Base-by-base conservation (phyloP, 2,888 invertebrate species). In the Sarcophaga carnaria region DNA sequence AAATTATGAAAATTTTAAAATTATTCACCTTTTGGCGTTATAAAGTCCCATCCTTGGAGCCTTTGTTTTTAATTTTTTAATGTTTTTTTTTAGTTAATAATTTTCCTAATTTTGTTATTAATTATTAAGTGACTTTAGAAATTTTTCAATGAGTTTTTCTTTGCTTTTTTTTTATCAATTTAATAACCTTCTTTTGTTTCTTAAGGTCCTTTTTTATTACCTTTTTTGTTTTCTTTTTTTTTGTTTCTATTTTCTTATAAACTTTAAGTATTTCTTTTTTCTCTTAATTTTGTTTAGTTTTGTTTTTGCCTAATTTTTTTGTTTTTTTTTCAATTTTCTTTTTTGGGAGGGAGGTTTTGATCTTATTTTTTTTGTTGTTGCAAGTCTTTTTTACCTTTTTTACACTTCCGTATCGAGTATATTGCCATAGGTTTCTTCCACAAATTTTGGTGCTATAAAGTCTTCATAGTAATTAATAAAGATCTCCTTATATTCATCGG, bases 381-480 rank as follows among this genome's bases (percentile, higher is more conserved):
- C 27, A 14, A 49, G 62, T 74, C 6, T 47, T 37, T 10, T 71
- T 63, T 74, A 66, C 59, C 69, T 80, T 84, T 72, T 59, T n/a
- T 88, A 90, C 83, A 90, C 90, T 86, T 90, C 90, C 71, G 90
- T 90, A 88, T 90, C 90, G 86, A 90, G 88, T 37, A 90, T 88
- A 83, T 89, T 90, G 66, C 89, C 90, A 86, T 90, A 90, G 80
- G 90, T 90, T 87, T 90, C 89, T 76, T 90, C 90, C 20, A 89
- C 90, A 83, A 90, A 90, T 88, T 90, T 89, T 80, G 90, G 90
- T 83, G 90, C 89, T 88, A 90, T 90, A 83, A 89, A 90, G 82
- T 90, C 90, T 78, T 90, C 90, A 70, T 90, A 90, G 83, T 90
- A 90, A 82, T 90, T 90, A 63, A 90, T 90, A 88, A 90, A 90